Base-by-base conservation (phyloP, 2,113 vertebrate genomes). In the zebrafish (Danio rerio) region DNA sequence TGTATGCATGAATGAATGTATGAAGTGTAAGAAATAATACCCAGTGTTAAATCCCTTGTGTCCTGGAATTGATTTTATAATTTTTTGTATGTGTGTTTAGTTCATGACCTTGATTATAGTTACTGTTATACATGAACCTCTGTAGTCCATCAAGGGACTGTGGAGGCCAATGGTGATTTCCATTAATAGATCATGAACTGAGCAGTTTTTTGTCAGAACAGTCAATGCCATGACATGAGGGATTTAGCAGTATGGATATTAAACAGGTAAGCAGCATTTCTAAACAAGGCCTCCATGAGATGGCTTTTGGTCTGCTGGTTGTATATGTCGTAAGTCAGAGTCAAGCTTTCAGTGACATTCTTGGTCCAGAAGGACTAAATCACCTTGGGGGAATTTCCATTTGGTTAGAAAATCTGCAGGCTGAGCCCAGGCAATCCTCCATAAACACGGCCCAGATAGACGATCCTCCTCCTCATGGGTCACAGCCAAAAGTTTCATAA, bases 301-400 rank as follows among this genome's bases (percentile, higher is more conserved):
- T 55, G 52, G 9, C 3, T 56, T 55, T 73, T 6, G 21, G 3
- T 43, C 9, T 16, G 40, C 16, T 58, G 12, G 13, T 21, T n/a
- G 5, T 45, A 56, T 21, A 9, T 16, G 40, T 42, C 31, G 12
- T 58, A 70, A 47, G 21, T 59, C n/a, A 21, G 16, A 80, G 50
- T 50, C 16, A 47, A 9, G 45, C 18, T 45, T 62, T 62, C 80
- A 81, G 50, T 62, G 80, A 63, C 65, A 18, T 13, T 68, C 10
- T 43, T 15, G 3, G 16, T 53, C 56, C 43, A 74, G 80, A 43
- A 77, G 68, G 47, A n/a, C 6, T 20, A 63, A 62, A 52, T 72
- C 56, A 31, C 69, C 80, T 52, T 52, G 56, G 69, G 80, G 59
- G 3, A 53, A 42, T 72, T 81, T 62, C 47, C 79, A 62, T 20